These are phyloP conservation scores for Etia nguti DNA, from an alignment of 2,113 vertebrate genomes.

Conservation along the genomic window DNA sequence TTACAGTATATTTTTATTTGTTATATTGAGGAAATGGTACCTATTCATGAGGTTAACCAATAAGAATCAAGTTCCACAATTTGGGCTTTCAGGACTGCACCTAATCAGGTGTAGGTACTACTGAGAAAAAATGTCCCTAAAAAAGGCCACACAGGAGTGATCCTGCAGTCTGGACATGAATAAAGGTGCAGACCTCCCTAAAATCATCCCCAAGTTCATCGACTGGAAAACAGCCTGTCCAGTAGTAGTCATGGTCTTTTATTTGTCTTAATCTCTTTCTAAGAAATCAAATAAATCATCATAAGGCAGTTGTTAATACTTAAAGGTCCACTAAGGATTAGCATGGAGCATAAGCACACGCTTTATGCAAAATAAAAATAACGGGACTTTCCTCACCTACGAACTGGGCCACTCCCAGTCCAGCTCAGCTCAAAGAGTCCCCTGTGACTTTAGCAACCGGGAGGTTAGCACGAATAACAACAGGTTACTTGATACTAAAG, in stretches of 20 bases:
- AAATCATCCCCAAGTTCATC: background rate
- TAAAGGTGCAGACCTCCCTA: rapidly evolving
- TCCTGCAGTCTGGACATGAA: background rate
- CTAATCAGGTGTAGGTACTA: rapidly evolving
- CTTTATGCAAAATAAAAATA: background rate
- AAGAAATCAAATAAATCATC: background rate
- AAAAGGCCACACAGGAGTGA: background rate
- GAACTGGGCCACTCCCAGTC: background rate
- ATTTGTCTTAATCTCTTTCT: background rate
- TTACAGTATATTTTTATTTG: background rate
- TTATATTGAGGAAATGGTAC: background rate
- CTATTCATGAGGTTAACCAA: background rate
- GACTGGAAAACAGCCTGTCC: rapidly evolving
- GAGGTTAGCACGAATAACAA: background rate
- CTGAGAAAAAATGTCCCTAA: background rate
- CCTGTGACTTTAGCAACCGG: background rate
- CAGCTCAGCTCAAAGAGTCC: background rate
- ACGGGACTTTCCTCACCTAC: background rate
- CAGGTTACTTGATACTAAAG: background rate
- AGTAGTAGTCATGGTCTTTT: background rate
- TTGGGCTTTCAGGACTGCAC: background rate
- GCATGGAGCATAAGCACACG: background rate
- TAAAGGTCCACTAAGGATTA: background rate
- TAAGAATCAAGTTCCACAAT: background rate
- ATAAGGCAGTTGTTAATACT: background rate